These are phyloP conservation scores for Hippocampus kuda DNA, from an alignment of 2,797 vertebrate genomes.

Conservation along the genomic window DNA sequence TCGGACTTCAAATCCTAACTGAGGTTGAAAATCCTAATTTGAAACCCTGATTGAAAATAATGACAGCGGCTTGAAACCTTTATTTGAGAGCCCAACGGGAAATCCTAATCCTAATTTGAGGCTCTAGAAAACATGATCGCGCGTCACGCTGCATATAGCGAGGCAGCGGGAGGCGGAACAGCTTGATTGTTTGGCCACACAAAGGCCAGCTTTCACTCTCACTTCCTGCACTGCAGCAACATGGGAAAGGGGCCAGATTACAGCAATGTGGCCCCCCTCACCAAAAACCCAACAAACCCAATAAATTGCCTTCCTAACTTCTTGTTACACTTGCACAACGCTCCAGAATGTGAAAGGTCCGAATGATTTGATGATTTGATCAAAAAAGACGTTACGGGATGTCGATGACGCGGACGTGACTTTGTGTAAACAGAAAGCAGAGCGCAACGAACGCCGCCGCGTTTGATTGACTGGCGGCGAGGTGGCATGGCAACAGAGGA, in stretches of 20 bases:
- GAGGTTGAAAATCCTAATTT: too few species aligned
- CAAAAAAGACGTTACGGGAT: not conserved
- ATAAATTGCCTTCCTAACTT: not conserved
- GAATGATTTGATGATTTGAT: not conserved
- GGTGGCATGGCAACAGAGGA: conserved; percentile 1
- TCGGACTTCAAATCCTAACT: not conserved
- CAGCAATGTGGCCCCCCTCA: not conserved
- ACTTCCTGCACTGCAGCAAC: not conserved
- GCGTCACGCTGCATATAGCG: not conserved
- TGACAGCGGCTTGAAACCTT: too few species aligned
- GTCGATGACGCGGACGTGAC: not conserved
- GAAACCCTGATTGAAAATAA: too few species aligned
- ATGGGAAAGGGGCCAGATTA: not conserved
- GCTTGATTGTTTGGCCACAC: not conserved
- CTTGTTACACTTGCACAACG: not conserved
- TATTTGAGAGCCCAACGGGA: too few species aligned
- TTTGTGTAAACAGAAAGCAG: conserved; percentile 3
- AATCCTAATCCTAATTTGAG: too few species aligned
- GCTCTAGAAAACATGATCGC: too few species aligned
- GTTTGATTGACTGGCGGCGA: not conserved
- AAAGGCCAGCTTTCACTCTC: not conserved
- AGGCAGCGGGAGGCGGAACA: not conserved
- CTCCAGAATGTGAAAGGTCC: not conserved
- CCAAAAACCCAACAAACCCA: not conserved
- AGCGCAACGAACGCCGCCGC: not conserved